These are phyloP conservation scores for Andrena haemorrhoa DNA, from an alignment of 2,888 invertebrate genomes.

Conservation along the genomic window DNA sequence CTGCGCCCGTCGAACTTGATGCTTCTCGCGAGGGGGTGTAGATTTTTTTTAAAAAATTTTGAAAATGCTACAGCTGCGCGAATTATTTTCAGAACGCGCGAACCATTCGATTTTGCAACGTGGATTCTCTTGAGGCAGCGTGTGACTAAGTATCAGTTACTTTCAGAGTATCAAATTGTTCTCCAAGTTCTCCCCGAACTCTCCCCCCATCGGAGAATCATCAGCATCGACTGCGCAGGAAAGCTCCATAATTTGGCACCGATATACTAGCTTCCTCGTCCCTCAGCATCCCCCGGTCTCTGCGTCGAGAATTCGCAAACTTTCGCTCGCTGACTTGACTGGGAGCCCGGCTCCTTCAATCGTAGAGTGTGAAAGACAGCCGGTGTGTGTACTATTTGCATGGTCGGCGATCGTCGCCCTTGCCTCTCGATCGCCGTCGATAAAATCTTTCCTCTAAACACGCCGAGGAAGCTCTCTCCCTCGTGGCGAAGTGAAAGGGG, in stretches of 20 bases:
- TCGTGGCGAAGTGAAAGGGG: background rate
- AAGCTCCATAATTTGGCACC: slow-evolving; percentile 33
- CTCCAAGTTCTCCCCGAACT: background rate
- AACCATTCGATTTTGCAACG: no score
- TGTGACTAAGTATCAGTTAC: background rate
- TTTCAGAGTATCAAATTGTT: background rate
- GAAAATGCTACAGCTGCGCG: no score
- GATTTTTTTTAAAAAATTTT: background rate
- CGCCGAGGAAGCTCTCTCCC: slow-evolving; percentile 16
- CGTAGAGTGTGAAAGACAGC: slow-evolving; percentile 82
- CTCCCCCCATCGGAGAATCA: background rate
- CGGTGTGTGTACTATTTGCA: slow-evolving; percentile 80
- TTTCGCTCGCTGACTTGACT: slow-evolving; percentile 37
- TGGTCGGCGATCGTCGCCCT: slow-evolving; percentile 71
- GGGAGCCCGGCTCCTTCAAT: slow-evolving; percentile 79
- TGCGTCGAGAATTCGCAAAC: background rate
- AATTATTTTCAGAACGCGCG: background rate
- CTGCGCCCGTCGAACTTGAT: background rate
- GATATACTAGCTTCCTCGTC: slow-evolving; percentile 6
- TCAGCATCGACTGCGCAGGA: background rate
- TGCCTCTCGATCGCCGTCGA: slow-evolving; percentile 65
- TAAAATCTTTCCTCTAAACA: slow-evolving; percentile 24
- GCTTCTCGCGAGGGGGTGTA: background rate
- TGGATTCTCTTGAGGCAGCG: no score
- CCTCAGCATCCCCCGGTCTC: background rate